Evolutionary conservation across 1,140 invertebrate species (phyloP).

Genomic region (Lysiphlebus fabarum): DNA sequence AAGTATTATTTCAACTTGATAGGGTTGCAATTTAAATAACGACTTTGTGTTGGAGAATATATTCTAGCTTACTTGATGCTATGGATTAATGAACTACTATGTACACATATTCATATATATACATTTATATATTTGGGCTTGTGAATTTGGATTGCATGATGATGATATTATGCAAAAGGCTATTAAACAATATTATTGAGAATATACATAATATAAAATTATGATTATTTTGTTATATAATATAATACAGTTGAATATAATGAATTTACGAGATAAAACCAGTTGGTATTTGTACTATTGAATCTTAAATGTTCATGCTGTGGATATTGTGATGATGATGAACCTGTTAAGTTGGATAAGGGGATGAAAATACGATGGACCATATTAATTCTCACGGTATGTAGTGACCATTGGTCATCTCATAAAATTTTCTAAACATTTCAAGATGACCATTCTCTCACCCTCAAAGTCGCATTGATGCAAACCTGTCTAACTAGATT

Average conservation of each 20-base stretch:
- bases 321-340: not conserved
- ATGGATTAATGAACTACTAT: constrained; percentile 7
- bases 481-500: constrained; percentile 26
- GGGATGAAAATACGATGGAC: constrained; percentile 29
- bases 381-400: constrained; percentile 45
- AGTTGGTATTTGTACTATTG: too few species aligned
- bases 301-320: too few species aligned
- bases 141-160: too few species aligned
- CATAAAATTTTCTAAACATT: constrained; percentile 23
- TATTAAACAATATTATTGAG: too few species aligned
- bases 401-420: constrained; percentile 47
- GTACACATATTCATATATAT: too few species aligned
- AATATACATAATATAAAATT: not conserved
- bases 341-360: constrained; percentile 31
- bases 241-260: too few species aligned
- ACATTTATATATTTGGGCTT: too few species aligned
- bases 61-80: constrained; percentile 4
- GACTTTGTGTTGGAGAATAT: constrained; percentile 18
- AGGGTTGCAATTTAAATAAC: constrained; percentile 21
- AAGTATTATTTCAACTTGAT: constrained; percentile 20
- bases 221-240: too few species aligned
- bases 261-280: too few species aligned
- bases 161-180: too few species aligned
- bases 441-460: not conserved
- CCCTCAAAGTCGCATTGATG: constrained; percentile 23